Conservation (phyloP, 2,888 invertebrate species). For the Apoda limacodes region DNA sequence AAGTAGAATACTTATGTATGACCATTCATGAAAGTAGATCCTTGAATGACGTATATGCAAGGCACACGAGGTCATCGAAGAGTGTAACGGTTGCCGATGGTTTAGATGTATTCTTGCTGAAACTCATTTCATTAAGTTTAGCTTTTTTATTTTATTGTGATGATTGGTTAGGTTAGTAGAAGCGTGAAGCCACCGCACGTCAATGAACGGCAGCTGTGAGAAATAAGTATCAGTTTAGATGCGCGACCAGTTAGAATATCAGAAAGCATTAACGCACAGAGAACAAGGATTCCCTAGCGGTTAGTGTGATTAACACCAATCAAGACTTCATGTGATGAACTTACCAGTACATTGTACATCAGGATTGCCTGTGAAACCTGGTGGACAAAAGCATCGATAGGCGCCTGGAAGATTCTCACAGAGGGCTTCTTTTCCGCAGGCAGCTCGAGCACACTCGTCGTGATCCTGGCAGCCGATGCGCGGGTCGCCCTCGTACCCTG, state of each 20-base stretch:
- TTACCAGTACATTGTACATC: slow-evolving; percentile 80
- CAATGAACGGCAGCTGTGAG: slow-evolving; percentile 57
- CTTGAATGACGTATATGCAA: too few species aligned
- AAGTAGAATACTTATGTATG: slow-evolving; percentile 22
- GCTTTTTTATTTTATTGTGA: slow-evolving; percentile 25
- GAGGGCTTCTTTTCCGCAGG: slow-evolving; percentile 83
- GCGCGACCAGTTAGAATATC: slow-evolving; percentile 39
- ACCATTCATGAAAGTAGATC: slow-evolving; percentile 1
- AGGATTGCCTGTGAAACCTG: slow-evolving; percentile 86
- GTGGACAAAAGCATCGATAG: slow-evolving; percentile 84
- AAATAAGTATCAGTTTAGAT: slow-evolving; percentile 38
- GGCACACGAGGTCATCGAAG: too few species aligned
- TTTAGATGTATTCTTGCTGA: too few species aligned
- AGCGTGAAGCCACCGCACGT: slow-evolving; percentile 61
- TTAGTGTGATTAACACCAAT: slow-evolving; percentile 31
- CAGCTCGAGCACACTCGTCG: slow-evolving; percentile 79
- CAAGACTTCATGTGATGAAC: slow-evolving; percentile 25
- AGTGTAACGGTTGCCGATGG: too few species aligned
- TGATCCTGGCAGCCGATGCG: slow-evolving; percentile 78
- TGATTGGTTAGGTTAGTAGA: slow-evolving; percentile 46
- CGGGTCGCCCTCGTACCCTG: slow-evolving; percentile 85
- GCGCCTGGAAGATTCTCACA: slow-evolving; percentile 85
- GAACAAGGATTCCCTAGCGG: too few species aligned
- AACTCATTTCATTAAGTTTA: too few species aligned
- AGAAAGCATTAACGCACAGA: slow-evolving; percentile 55